These are phyloP conservation scores for Eledona agricola DNA, from an alignment of 2,888 invertebrate species.

Conservation along the genomic window DNA sequence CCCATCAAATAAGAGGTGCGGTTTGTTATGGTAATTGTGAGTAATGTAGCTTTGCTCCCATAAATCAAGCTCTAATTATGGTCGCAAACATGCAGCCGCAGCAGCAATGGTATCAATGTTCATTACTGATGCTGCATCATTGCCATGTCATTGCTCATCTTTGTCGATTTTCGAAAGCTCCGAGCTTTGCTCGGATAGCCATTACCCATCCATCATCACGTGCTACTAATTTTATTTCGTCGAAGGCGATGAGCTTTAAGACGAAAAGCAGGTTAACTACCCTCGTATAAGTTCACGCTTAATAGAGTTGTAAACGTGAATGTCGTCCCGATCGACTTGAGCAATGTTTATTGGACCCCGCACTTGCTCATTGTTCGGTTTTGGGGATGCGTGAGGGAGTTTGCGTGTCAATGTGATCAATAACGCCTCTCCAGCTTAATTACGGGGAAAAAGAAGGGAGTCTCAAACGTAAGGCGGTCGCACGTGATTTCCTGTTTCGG, in stretches of 20 bases:
- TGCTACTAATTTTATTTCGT: too few relatives aligned
- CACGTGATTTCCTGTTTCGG: too few relatives aligned
- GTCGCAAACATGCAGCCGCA: constrained; percentile 58
- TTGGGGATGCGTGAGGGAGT: too few relatives aligned
- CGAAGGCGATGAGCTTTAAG: constrained; percentile 23
- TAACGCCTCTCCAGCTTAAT: too few relatives aligned
- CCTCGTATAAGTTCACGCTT: constrained; percentile 39
- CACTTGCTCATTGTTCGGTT: too few relatives aligned
- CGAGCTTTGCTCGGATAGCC: background rate
- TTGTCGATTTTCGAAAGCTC: background rate
- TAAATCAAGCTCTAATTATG: constrained; percentile 62
- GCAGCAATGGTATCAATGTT: constrained; percentile 62
- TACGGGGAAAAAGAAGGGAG: too few relatives aligned
- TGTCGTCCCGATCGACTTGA: constrained; percentile 30
- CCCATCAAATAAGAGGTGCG: constrained; percentile 59
- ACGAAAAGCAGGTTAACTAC: constrained; percentile 33
- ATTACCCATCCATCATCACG: too few relatives aligned
- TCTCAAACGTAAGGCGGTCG: too few relatives aligned
- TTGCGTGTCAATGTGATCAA: too few relatives aligned
- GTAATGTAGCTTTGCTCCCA: constrained; percentile 58
- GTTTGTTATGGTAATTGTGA: constrained; percentile 62
- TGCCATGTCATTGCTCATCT: constrained; percentile 10
- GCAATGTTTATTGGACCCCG: too few relatives aligned
- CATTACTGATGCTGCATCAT: constrained; percentile 48
- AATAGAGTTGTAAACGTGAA: constrained; percentile 39